phyloP scores from a whole-genome alignment of 1,140 invertebrate species.

The Aricia agestis region DNA sequence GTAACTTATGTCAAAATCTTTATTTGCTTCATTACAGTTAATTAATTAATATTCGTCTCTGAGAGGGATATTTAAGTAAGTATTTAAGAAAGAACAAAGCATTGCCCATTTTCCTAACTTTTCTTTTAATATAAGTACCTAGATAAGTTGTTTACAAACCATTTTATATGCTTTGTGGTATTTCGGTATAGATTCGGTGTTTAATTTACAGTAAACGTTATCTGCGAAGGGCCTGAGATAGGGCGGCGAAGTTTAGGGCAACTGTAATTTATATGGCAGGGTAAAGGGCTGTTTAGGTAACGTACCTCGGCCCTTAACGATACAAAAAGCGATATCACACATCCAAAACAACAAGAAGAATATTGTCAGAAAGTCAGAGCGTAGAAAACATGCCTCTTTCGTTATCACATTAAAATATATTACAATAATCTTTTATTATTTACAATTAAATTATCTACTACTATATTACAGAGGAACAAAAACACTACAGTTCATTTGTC shows the following conservation, averaged over 20 bases:
- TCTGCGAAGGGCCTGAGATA: neutral
- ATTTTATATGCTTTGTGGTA: neutral
- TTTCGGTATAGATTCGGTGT: neutral
- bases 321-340: neutral
- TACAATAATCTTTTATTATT: conserved; percentile 71
- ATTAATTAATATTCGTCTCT: no score
- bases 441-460: conserved; percentile 64
- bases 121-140: neutral
- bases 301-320: neutral
- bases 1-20: no score
- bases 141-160: neutral
- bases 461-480: conserved; percentile 74
- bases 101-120: neutral
- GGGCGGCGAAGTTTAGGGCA: conserved; percentile 12
- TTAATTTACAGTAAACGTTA: conserved; percentile 12
- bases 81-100: neutral
- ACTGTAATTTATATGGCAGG: neutral
- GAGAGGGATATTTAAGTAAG: no score
- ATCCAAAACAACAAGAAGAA: conserved; percentile 28
- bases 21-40: no score
- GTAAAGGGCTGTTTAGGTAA: neutral
- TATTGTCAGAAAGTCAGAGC: conserved; percentile 29
- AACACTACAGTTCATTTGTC: conserved; percentile 48
- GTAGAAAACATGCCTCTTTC: conserved; percentile 59
- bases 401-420: conserved; percentile 48